Evolutionary conservation across 2,113 vertebrate species (phyloP).

Genomic region (Dromas ardeola): DNA sequence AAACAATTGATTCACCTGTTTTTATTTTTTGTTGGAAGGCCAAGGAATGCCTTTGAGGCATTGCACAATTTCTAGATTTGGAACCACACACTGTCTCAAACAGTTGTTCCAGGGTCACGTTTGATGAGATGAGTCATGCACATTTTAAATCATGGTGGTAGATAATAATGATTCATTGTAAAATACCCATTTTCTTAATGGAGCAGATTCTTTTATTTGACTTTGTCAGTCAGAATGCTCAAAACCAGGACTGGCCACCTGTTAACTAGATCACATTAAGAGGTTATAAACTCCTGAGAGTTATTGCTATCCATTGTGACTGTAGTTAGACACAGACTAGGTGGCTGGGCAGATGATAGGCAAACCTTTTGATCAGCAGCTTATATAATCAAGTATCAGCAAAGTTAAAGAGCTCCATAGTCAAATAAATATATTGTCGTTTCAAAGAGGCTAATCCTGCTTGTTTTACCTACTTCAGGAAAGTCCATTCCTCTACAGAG

Average conservation of each 20-base stretch:
- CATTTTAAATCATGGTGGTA: background rate
- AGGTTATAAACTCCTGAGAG: background rate
- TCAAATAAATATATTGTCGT: background rate
- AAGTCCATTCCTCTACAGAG: background rate
- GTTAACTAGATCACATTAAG: background rate
- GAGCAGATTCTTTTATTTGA: background rate
- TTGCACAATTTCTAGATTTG: background rate
- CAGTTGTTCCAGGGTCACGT: background rate
- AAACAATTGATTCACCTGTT: background rate
- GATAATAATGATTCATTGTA: background rate
- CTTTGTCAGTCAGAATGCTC: background rate
- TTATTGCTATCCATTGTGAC: accelerated
- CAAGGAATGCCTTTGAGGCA: background rate
- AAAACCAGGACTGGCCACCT: background rate
- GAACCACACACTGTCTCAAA: background rate
- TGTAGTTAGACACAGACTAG: background rate
- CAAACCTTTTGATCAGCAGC: background rate
- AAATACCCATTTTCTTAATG: background rate
- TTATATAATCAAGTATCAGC: background rate
- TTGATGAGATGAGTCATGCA: background rate
- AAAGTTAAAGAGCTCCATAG: background rate
- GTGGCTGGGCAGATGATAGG: background rate
- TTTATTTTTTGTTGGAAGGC: background rate
- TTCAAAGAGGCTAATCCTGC: background rate
- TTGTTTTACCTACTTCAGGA: background rate